Evolutionary conservation across 2,888 invertebrate genomes (phyloP).

Genomic region (Apeira syringaria): DNA sequence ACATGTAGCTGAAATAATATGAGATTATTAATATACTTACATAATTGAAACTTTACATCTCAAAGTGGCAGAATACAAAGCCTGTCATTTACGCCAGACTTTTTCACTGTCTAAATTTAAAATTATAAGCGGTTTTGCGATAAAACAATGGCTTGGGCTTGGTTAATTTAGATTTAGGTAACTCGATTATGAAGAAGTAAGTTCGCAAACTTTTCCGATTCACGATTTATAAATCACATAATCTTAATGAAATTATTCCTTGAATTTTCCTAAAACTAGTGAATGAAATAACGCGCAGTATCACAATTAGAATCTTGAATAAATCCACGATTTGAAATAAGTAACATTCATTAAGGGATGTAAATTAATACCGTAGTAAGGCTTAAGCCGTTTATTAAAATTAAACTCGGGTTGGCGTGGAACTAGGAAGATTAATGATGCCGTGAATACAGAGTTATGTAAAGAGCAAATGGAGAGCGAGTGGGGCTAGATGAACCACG

Average conservation of each 20-base stretch:
- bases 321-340: slow-evolving; percentile 53
- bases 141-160: slow-evolving; percentile 29
- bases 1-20: too few species aligned
- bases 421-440: slow-evolving; percentile 82
- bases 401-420: slow-evolving; percentile 78
- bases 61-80: too few species aligned
- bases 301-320: slow-evolving; percentile 44
- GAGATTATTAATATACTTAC: too few species aligned
- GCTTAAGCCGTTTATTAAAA: slow-evolving; percentile 80
- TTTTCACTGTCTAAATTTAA: slow-evolving; percentile 11
- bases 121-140: slow-evolving; percentile 13
- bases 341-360: slow-evolving; percentile 65
- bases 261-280: slow-evolving; percentile 18
- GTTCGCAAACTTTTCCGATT: slow-evolving; percentile 25
- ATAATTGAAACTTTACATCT: too few species aligned
- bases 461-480: slow-evolving; percentile 80
- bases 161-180: slow-evolving; percentile 29
- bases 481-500: slow-evolving; percentile 59
- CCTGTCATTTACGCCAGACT: not conserved
- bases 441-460: slow-evolving; percentile 81
- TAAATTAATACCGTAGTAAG: slow-evolving; percentile 72
- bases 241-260: slow-evolving; percentile 26
- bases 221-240: slow-evolving; percentile 27
- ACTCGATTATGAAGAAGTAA: slow-evolving; percentile 24
- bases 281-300: slow-evolving; percentile 29